Percentiles rank a stretch among this genome's conserved stretches.
phyloP scores from a whole-genome alignment of 2,888 invertebrate species.

The Steinernema carpocapsae region DNA sequence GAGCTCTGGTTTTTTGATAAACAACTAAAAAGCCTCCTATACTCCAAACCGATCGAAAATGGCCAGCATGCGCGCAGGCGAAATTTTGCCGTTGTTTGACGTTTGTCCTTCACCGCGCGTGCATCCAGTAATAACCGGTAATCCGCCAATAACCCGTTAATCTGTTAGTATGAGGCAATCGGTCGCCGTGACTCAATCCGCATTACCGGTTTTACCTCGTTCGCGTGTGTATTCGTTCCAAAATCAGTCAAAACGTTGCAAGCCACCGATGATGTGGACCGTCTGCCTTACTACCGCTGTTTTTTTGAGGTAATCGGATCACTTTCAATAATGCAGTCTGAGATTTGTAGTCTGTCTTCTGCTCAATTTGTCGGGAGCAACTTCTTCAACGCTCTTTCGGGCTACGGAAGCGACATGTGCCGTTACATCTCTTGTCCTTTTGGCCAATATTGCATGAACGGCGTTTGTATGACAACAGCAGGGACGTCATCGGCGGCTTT shows the following conservation, averaged over 20 bases:
- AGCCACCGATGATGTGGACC: neutral
- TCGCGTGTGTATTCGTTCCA: neutral
- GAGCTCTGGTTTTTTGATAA: too few relatives aligned
- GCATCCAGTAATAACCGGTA: conserved; percentile 19
- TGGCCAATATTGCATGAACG: conserved; percentile 66
- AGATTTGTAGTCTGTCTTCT: conserved; percentile 11
- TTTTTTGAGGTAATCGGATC: neutral
- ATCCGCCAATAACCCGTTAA: conserved; percentile 26
- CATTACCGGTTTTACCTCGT: conserved; percentile 18
- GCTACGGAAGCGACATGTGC: conserved; percentile 67
- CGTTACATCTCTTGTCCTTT: conserved; percentile 64
- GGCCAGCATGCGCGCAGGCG: neutral
- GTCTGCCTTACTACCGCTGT: neutral
- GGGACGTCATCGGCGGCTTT: conserved; percentile 38
- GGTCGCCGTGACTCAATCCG: conserved; percentile 21
- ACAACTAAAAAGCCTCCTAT: too few relatives aligned
- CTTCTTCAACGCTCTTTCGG: conserved; percentile 61
- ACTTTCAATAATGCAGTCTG: neutral
- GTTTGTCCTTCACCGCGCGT: neutral
- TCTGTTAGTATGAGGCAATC: conserved; percentile 16
- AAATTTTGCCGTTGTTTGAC: neutral
- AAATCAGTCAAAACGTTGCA: neutral
- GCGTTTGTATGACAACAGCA: conserved; percentile 56
- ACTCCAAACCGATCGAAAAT: neutral
- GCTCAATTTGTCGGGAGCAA: conserved; percentile 59